Conservation (phyloP, 2,888 invertebrate species). For the Ennomos erosarius region DNA sequence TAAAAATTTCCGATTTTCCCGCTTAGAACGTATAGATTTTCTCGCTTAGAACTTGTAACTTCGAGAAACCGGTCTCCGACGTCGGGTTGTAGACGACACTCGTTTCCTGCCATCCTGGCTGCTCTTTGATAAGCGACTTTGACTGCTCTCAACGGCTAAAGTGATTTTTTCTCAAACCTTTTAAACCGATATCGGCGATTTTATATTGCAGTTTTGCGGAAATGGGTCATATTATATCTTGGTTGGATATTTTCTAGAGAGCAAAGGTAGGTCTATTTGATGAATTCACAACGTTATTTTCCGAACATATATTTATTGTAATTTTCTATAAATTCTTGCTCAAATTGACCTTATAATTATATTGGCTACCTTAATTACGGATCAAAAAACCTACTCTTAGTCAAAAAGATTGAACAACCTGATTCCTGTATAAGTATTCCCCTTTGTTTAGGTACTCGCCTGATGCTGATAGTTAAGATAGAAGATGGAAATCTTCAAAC, state of each 20-base stretch:
- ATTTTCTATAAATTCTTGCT: conserved; percentile 9
- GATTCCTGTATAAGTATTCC: too few species aligned
- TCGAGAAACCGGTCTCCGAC: conserved; percentile 11
- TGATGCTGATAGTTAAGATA: too few species aligned
- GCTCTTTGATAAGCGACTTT: conserved; percentile 37
- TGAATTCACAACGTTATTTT: too few species aligned
- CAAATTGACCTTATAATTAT: too few species aligned
- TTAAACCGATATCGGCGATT: conserved; percentile 28
- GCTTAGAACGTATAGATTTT: neutral
- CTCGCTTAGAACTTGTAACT: conserved; percentile 9
- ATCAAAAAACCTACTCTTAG: too few species aligned
- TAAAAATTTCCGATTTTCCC: conserved; percentile 1
- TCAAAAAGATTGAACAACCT: too few species aligned
- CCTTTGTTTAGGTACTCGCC: too few species aligned
- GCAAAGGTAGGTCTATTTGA: too few species aligned
- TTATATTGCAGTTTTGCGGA: conserved; percentile 24
- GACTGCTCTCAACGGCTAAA: conserved; percentile 35
- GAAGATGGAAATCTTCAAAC: too few species aligned
- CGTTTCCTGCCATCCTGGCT: conserved; percentile 30
- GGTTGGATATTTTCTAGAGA: conserved; percentile 1
- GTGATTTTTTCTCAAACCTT: conserved; percentile 28
- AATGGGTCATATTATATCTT: conserved; percentile 10
- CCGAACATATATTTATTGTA: neutral
- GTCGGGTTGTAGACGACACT: conserved; percentile 24
- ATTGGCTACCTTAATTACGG: too few species aligned